These are phyloP conservation scores for Nomada ruficornis DNA, from an alignment of 2,888 invertebrate genomes.

Conservation along the genomic window DNA sequence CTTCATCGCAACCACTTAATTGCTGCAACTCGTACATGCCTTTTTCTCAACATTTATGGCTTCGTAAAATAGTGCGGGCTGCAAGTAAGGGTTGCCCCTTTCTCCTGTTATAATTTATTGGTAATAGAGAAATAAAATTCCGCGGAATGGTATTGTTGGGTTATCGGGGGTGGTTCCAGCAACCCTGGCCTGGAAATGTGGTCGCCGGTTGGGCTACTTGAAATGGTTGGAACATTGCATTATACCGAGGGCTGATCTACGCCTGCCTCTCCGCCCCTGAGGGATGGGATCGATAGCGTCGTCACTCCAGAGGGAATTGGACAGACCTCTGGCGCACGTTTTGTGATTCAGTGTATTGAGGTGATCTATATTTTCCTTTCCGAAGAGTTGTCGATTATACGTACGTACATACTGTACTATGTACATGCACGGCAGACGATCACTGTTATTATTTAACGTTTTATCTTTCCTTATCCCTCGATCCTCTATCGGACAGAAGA, in stretches of 20 bases:
- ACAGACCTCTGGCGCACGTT: conserved; percentile 35
- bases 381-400: conserved; percentile 32
- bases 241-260: conserved; percentile 60
- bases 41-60: no score
- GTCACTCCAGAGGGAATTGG: conserved; percentile 55
- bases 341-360: conserved; percentile 17
- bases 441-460: conserved; percentile 5
- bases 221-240: conserved; percentile 72
- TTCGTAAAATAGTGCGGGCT: no score
- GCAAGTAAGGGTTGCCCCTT: no score
- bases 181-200: conserved; percentile 19
- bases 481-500: not conserved
- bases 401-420: not conserved
- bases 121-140: conserved; percentile 76
- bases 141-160: conserved; percentile 41
- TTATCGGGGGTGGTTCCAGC: not conserved
- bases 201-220: conserved; percentile 35
- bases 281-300: conserved; percentile 22
- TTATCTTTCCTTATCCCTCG: not conserved
- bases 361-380: conserved; percentile 14
- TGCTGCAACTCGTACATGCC: no score
- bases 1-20: no score
- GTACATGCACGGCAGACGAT: not conserved
- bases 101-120: conserved; percentile 33
- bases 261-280: not conserved